Evolutionary conservation across 2,888 invertebrate species (phyloP).

Genomic region (Timema cristinae): DNA sequence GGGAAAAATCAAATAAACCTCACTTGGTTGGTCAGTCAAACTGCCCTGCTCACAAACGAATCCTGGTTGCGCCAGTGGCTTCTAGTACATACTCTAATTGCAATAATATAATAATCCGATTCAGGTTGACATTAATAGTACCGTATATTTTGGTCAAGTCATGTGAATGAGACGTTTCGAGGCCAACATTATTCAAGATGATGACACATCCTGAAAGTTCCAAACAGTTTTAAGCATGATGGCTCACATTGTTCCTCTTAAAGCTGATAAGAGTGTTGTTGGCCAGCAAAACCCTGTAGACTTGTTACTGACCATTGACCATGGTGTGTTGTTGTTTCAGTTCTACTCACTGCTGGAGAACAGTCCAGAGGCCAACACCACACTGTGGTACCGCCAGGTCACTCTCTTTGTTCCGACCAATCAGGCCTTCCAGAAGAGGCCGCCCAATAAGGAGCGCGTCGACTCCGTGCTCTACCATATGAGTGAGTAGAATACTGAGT

Average conservation of each 20-base stretch:
- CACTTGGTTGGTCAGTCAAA: too few species aligned
- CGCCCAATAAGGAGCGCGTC: conserved; percentile 53
- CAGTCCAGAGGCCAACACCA: conserved; percentile 67
- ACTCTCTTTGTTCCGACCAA: conserved; percentile 90
- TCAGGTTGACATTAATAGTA: too few species aligned
- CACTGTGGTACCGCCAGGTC: conserved; percentile 67
- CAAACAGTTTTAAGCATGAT: too few species aligned
- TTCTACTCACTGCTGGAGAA: conserved; percentile 71
- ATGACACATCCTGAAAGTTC: too few species aligned
- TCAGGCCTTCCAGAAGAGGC: conserved; percentile 74
- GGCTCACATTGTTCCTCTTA: neutral
- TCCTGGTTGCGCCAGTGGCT: too few species aligned
- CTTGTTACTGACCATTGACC: neutral
- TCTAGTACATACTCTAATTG: too few species aligned
- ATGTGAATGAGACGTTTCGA: too few species aligned
- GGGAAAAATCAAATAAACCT: too few species aligned
- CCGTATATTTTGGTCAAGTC: too few species aligned
- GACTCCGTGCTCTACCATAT: conserved; percentile 71
- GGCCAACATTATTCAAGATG: too few species aligned
- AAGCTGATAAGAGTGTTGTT: neutral
- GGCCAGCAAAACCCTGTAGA: neutral
- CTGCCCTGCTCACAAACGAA: too few species aligned
- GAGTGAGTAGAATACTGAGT: conserved; percentile 57
- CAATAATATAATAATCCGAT: too few species aligned
- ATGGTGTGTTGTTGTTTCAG: conserved; percentile 54